These are phyloP conservation scores for Tursiops truncatus DNA, from an alignment of 2,113 vertebrate species.

Conservation along the genomic window DNA sequence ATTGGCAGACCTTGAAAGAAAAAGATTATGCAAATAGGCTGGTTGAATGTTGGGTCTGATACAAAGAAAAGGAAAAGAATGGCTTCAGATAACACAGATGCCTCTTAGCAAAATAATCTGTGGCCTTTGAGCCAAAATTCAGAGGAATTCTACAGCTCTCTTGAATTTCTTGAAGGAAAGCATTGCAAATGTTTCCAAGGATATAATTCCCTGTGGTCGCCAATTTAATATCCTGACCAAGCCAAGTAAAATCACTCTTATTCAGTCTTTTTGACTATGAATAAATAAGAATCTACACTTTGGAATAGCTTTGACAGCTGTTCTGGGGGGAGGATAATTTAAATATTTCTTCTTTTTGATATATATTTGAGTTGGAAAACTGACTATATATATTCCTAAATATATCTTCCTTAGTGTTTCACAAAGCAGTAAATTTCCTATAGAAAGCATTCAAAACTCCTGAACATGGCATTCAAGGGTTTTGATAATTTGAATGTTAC, in stretches of 20 bases:
- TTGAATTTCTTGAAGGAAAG: not conserved
- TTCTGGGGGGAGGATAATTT: not conserved
- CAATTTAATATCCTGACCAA: not conserved
- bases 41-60: not conserved
- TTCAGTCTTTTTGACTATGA: not conserved
- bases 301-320: not conserved
- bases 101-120: not conserved
- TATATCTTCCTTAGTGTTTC: not conserved
- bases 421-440: not conserved
- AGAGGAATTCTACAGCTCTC: not conserved
- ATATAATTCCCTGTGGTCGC: not conserved
- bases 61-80: not conserved
- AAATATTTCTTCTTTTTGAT: not conserved
- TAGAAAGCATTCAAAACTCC: not conserved
- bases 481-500: not conserved
- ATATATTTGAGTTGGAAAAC: not conserved
- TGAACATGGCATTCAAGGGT: not conserved
- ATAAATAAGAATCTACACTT: slow-evolving; percentile 19
- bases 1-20: not conserved
- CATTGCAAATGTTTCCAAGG: not conserved
- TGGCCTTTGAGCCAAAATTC: not conserved
- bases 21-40: not conserved
- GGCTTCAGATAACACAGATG: not conserved
- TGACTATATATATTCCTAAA: not conserved
- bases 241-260: not conserved